Evolutionary conservation across 1,140 invertebrate species (phyloP).

Genomic region (Cotesia glomerata): DNA sequence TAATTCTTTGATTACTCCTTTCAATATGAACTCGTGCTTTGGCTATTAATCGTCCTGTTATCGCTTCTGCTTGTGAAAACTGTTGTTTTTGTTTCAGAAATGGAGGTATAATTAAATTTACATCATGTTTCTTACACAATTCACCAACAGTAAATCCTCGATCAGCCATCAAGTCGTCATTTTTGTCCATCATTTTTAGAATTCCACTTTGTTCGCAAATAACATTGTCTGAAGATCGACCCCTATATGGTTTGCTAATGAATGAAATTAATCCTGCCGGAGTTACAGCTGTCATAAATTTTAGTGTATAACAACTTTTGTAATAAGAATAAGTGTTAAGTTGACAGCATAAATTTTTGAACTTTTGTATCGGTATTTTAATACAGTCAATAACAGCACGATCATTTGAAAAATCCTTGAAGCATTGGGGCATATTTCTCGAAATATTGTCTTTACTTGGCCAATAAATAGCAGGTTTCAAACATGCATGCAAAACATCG

Average conservation of each 20-base stretch:
- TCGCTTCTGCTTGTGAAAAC: slow-evolving; percentile 35
- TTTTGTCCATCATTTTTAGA: slow-evolving; percentile 15
- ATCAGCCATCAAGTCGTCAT: slow-evolving; percentile 31
- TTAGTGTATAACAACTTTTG: slow-evolving; percentile 41
- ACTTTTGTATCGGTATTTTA: slow-evolving; percentile 32
- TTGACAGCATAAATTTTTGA: slow-evolving; percentile 30
- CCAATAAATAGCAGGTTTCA: slow-evolving; percentile 33
- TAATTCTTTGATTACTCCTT: slow-evolving; percentile 19
- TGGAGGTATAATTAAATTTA: slow-evolving; percentile 14
- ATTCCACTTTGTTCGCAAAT: slow-evolving; percentile 38
- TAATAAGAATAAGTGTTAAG: slow-evolving; percentile 41
- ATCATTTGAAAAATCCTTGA: slow-evolving; percentile 38
- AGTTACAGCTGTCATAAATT: slow-evolving; percentile 48
- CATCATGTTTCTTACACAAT: slow-evolving; percentile 23
- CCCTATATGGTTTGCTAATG: slow-evolving; percentile 45
- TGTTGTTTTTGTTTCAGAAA: slow-evolving; percentile 16
- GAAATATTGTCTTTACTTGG: slow-evolving; percentile 31
- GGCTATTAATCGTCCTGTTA: slow-evolving; percentile 27
- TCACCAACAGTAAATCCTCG: slow-evolving; percentile 35
- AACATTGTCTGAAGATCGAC: slow-evolving; percentile 41
- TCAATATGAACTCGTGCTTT: slow-evolving; percentile 24
- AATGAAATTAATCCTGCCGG: slow-evolving; percentile 46
- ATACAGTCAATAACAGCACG: slow-evolving; percentile 41
- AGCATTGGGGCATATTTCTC: slow-evolving; percentile 38
- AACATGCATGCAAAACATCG: slow-evolving; percentile 23